Evolutionary conservation across 2,797 vertebrate genomes (phyloP), one percentile per base, ranked within the genome.

Genomic region (Meriones psammophilus): DNA sequence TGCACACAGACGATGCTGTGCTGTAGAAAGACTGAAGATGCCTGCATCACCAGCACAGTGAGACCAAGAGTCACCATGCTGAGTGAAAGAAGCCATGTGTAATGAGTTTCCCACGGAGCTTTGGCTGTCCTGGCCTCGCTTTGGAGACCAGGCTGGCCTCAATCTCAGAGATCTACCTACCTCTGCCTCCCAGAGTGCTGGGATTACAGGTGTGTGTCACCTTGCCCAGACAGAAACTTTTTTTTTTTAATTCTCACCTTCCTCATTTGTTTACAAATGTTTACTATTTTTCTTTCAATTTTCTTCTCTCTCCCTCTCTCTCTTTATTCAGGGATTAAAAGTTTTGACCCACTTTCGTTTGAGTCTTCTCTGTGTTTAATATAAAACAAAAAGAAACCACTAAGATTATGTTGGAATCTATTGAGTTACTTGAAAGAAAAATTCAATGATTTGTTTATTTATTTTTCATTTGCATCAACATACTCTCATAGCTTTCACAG

Each of bases 41-140:
- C 10, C 15, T 22, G 3, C 1, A 1, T 30, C 5, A 46, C 13
- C 17, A 20, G 17, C 4, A 9, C 8, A 1, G 18, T 5, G 3
- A 24, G 54, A 46, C 42, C 28, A 9, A 30, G 62, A 50, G 18
- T 17, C 12, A 15, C 28, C 14, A 5, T 1, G 9, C 5, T 24
- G 6, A 76, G 33, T 4, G 46, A n/a, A 42, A 42, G 36, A 33
- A 50, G 33, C 18, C 5, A 7, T 1, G 3, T 1, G 28, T 4
- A 36, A 13, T 4, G 3, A n/a, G 13, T 36, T 54, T 24, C 64
- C 46, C 20, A 50, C 46, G 46, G 6, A 50, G 46, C 46, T 50
- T 50, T 50, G 46, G 46, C 46, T 50, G 46, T 9, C 6, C 6
- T 50, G 46, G 46, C 9, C 46, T 50, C 46, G 9, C 46, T 50